Evolutionary conservation across 2,797 vertebrate species (phyloP).

Genomic region (Hirundo rustica): DNA sequence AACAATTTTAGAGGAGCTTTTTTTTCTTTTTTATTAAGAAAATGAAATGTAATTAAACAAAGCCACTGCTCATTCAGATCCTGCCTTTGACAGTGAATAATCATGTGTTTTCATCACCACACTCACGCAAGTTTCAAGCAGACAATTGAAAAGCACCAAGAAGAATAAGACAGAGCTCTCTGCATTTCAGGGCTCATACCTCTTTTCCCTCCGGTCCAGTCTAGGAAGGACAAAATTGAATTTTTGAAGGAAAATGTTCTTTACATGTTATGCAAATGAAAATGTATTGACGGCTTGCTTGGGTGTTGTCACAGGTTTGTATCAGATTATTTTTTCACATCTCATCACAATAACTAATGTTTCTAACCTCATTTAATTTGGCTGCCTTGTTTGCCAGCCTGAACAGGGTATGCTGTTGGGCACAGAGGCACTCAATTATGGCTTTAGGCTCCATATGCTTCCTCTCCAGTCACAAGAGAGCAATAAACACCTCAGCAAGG

Average conservation of each 20-base stretch:
- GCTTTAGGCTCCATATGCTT: not conserved
- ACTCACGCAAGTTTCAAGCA: not conserved
- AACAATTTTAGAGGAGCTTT: not conserved
- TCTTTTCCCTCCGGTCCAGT: not conserved
- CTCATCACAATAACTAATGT: not conserved
- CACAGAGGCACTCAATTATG: not conserved
- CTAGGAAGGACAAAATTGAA: not conserved
- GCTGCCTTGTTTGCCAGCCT: not conserved
- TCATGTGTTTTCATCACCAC: not conserved
- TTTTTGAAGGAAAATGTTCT: not conserved
- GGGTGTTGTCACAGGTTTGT: not conserved
- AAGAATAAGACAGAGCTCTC: not conserved
- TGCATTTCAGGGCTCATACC: not conserved
- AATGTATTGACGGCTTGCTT: not conserved
- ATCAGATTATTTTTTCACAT: not conserved
- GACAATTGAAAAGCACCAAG: not conserved
- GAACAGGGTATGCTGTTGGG: not conserved
- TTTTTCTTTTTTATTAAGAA: not conserved
- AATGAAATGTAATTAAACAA: not conserved
- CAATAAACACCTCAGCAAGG: slow-evolving; percentile 25
- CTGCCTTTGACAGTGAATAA: not conserved
- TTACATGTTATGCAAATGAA: not conserved
- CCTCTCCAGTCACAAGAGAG: not conserved
- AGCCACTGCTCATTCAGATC: not conserved
- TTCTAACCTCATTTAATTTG: not conserved